Conservation (phyloP, 2,797 vertebrate species). For the Aulostomus chinensis region DNA sequence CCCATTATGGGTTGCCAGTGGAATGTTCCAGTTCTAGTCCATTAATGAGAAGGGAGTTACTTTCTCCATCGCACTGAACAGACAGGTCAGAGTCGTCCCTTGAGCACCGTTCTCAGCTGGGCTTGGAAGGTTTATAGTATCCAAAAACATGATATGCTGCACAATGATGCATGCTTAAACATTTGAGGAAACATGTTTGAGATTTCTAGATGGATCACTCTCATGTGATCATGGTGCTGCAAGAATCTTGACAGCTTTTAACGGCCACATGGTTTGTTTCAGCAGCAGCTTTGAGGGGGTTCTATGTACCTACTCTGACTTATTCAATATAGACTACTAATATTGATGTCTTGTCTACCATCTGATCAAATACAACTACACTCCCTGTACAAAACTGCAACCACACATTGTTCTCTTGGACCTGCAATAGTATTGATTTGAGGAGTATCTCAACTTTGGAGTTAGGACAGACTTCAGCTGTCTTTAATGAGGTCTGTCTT, state of each 20-base stretch:
- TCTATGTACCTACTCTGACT: too few relatives aligned
- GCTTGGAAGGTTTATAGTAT: slow-evolving; percentile 23
- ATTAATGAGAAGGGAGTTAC: slow-evolving; percentile 58
- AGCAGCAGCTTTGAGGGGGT: too few relatives aligned
- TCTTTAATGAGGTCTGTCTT: slow-evolving; percentile 8
- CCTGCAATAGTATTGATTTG: slow-evolving; percentile 11
- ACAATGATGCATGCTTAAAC: too few relatives aligned
- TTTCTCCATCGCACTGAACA: slow-evolving; percentile 46
- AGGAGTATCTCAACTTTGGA: slow-evolving; percentile 22
- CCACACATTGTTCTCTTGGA: background rate
- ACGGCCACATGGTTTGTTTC: too few relatives aligned
- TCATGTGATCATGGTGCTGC: too few relatives aligned
- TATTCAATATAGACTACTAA: too few relatives aligned
- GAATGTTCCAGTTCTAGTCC: slow-evolving; percentile 61
- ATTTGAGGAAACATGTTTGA: too few relatives aligned
- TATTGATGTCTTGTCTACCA: slow-evolving; percentile 52
- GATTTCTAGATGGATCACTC: too few relatives aligned
- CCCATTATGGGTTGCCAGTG: slow-evolving; percentile 67
- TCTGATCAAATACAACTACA: slow-evolving; percentile 43
- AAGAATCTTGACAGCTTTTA: too few relatives aligned
- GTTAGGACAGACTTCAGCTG: slow-evolving; percentile 4
- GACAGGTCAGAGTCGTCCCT: slow-evolving; percentile 36
- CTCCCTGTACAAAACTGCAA: slow-evolving; percentile 4
- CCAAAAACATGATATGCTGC: too few relatives aligned
- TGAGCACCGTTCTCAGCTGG: slow-evolving; percentile 33